Conservation (phyloP, 2,888 invertebrate genomes). For the Sabellastarte sp. region DNA sequence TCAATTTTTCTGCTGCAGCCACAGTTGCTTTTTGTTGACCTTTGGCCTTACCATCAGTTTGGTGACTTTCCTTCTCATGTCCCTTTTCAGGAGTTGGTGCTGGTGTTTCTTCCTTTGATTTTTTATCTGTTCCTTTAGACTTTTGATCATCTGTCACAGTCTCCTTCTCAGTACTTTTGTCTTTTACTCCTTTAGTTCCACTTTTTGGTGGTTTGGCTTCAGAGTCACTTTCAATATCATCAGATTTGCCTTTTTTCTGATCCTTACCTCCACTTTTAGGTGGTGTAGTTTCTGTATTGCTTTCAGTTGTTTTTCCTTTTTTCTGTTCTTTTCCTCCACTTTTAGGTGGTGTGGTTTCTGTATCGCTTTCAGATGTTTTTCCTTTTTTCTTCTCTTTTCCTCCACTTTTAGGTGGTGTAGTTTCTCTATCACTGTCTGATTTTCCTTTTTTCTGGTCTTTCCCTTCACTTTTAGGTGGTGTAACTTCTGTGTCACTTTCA, state of each 20-base stretch:
- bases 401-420: not conserved
- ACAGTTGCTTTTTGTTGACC: too few relatives aligned
- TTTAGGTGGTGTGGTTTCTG: not conserved
- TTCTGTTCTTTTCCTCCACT: not conserved
- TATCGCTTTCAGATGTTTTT: not conserved
- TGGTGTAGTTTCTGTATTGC: not conserved
- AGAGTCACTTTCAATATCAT: not conserved
- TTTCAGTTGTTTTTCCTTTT: not conserved
- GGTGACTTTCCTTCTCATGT: too few relatives aligned
- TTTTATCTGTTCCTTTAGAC: not conserved
- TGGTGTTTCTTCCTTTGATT: too few relatives aligned
- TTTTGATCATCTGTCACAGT: not conserved
- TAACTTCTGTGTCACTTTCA: not conserved
- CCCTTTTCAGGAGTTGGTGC: too few relatives aligned
- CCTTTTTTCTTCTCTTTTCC: not conserved
- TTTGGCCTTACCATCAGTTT: too few relatives aligned
- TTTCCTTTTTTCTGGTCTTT: not conserved
- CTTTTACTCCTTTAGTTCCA: not conserved
- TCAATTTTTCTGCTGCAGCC: too few relatives aligned
- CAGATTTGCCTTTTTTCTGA: not conserved
- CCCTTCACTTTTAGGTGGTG: not conserved
- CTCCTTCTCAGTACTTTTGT: not conserved
- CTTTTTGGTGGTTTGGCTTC: not conserved
- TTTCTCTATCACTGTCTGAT: not conserved
- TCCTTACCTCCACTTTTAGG: slow-evolving; percentile 2